Evolutionary conservation across 1,140 invertebrate species (phyloP).

Genomic region (Mercenaria mercenaria): DNA sequence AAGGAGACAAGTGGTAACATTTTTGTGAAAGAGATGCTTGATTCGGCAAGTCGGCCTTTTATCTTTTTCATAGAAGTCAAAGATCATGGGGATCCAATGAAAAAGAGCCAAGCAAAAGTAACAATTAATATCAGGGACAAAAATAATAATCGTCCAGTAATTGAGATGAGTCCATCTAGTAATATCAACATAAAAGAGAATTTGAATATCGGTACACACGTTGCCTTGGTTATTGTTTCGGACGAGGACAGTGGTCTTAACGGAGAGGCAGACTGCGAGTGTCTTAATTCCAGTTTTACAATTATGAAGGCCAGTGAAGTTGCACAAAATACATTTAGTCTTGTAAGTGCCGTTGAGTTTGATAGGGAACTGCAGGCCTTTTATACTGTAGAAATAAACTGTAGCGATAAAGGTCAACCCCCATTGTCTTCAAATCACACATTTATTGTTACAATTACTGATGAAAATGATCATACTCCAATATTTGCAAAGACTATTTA

Average conservation of each 20-base stretch:
- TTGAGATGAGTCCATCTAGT: slow-evolving; percentile 75
- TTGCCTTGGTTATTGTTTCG: slow-evolving; percentile 80
- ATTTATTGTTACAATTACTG: slow-evolving; percentile 80
- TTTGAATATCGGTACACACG: slow-evolving; percentile 72
- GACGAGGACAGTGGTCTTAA: slow-evolving; percentile 82
- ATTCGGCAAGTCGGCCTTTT: slow-evolving; percentile 88
- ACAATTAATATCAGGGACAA: slow-evolving; percentile 78
- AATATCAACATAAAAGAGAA: slow-evolving; percentile 75
- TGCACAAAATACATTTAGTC: slow-evolving; percentile 21
- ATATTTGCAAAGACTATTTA: slow-evolving; percentile 70
- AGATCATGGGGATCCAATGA: slow-evolving; percentile 73
- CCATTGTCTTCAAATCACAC: slow-evolving; percentile 70
- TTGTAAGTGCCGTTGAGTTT: slow-evolving; percentile 33
- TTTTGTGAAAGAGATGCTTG: slow-evolving; percentile 88
- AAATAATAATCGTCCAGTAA: slow-evolving; percentile 81
- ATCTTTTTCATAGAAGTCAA: slow-evolving; percentile 76
- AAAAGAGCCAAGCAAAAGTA: slow-evolving; percentile 70
- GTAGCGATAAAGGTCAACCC: slow-evolving; percentile 77
- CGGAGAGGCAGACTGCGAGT: slow-evolving; percentile 77
- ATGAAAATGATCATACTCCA: slow-evolving; percentile 82
- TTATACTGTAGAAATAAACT: slow-evolving; percentile 70
- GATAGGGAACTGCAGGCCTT: slow-evolving; percentile 68
- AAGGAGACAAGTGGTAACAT: slow-evolving; percentile 75
- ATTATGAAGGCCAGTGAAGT: background rate
- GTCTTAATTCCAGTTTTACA: slow-evolving; percentile 36